Base-by-base conservation (phyloP, 2,888 invertebrate genomes). In the Germaria angustata region DNA sequence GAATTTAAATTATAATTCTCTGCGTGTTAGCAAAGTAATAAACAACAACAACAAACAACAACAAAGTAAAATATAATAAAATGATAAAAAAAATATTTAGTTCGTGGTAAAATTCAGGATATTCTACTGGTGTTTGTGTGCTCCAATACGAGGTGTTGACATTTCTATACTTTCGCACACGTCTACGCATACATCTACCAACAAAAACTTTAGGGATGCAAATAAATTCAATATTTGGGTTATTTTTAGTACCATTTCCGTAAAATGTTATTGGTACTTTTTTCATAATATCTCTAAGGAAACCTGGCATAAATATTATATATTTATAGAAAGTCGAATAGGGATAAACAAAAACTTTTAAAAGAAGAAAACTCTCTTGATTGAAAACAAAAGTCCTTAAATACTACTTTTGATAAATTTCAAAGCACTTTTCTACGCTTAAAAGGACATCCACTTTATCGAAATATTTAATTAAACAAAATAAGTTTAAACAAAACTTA, bases 81-180 rank as follows among this genome's bases (percentile, higher is more conserved):
- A 22, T 34, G 8, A 75, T 57, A 76, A 59, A 20, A 57, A 72
- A 49, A 49, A 24, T n/a, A n/a, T n/a, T n/a, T n/a, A n/a, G 44
- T 66, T 44, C 39, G 32, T 39, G 55, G 41, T 65, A 68, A 61
- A 68, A 66, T 68, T 66, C 53, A 39, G 46, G 55, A 51, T 59
- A 51, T 75, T 68, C 32, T 55, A 28, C 63, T 68, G 24, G 28
- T 68, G 32, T 55, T 17, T 65, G 15, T 59, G 53, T 61, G 44
- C 44, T 61, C 28, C 1, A 24, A 15, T 28, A 44, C 7, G 11
- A 17, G n/a, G n/a, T n/a, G n/a, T 46, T 32, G 32, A 28, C 15
- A 44, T 61, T 61, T 59, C 17, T 61, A 22, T 24, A 44, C 32
- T 44, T 63, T 11, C 3, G 17, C 3, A 20, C 46, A 9, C 2